Conservation (phyloP, 2,888 invertebrate species). For the Copidosoma aretas region DNA sequence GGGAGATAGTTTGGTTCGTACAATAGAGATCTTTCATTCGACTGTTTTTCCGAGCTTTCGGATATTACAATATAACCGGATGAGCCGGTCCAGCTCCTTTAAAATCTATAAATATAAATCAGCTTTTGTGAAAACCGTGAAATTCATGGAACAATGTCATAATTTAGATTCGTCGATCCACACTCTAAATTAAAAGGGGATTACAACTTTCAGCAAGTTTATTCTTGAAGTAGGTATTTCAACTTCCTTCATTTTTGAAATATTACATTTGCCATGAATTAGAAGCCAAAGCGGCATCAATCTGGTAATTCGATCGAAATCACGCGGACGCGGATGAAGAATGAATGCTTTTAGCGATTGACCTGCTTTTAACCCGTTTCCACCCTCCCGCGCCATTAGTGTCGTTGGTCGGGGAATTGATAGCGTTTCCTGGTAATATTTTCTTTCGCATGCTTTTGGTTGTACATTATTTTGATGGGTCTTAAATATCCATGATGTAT, state of each 20-base stretch:
- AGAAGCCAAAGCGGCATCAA: conserved; percentile 9
- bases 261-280: neutral
- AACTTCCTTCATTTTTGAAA: neutral
- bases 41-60: neutral
- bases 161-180: neutral
- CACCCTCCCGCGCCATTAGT: conserved; percentile 24
- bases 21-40: neutral
- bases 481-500: too few species aligned
- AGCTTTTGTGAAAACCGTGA: neutral
- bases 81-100: neutral
- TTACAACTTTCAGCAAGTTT: conserved; percentile 12
- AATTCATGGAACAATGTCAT: too few species aligned
- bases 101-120: neutral
- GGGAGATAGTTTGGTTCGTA: too few species aligned
- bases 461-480: too few species aligned
- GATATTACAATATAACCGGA: neutral
- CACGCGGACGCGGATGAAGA: conserved; percentile 18
- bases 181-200: neutral
- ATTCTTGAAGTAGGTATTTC: neutral
- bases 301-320: conserved; percentile 11
- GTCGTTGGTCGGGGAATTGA: conserved; percentile 6
- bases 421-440: neutral
- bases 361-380: conserved; percentile 35
- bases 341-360: conserved; percentile 33
- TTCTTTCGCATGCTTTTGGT: neutral